These are phyloP conservation scores for Solenodon paradoxus DNA, from an alignment of 2,113 vertebrate species.

Conservation along the genomic window DNA sequence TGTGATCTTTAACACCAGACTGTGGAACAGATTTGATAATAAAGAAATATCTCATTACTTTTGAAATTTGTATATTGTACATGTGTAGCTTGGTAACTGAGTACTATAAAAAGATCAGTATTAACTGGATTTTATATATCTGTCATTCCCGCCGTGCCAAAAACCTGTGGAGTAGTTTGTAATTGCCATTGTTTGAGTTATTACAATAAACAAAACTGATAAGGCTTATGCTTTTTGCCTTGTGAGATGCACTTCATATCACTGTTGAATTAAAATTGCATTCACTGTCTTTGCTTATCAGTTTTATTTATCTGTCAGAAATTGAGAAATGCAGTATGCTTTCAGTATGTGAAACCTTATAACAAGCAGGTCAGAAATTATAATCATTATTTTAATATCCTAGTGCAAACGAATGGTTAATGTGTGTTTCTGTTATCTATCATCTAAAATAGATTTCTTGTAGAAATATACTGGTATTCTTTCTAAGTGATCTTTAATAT, in stretches of 20 bases:
- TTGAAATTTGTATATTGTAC: conserved; percentile 74
- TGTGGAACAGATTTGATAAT: conserved; percentile 78
- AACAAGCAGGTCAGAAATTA: conserved; percentile 53
- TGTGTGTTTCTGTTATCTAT: not conserved
- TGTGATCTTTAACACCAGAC: conserved; percentile 79
- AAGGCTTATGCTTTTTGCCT: conserved; percentile 80
- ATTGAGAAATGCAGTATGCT: conserved; percentile 52
- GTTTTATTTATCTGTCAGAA: conserved; percentile 77
- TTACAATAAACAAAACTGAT: conserved; percentile 81
- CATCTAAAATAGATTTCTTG: not conserved
- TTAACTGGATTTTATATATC: conserved; percentile 80
- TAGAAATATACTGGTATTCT: not conserved
- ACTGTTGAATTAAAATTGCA: conserved; percentile 78
- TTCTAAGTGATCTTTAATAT: not conserved
- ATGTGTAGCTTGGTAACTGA: conserved; percentile 68
- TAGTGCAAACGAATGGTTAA: not conserved
- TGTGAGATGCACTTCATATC: conserved; percentile 65
- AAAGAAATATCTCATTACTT: conserved; percentile 81
- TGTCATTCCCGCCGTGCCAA: conserved; percentile 68
- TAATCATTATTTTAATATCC: conserved; percentile 34
- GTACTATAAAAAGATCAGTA: conserved; percentile 78
- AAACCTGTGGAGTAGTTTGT: conserved; percentile 76
- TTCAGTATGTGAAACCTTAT: conserved; percentile 45
- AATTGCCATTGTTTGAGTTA: conserved; percentile 82
- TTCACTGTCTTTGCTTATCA: conserved; percentile 73